Percentiles rank a stretch among this genome's conserved stretches.
Evolutionary conservation across 2,113 vertebrate species (phyloP).

Genomic region (Burhinus oedicnemus): DNA sequence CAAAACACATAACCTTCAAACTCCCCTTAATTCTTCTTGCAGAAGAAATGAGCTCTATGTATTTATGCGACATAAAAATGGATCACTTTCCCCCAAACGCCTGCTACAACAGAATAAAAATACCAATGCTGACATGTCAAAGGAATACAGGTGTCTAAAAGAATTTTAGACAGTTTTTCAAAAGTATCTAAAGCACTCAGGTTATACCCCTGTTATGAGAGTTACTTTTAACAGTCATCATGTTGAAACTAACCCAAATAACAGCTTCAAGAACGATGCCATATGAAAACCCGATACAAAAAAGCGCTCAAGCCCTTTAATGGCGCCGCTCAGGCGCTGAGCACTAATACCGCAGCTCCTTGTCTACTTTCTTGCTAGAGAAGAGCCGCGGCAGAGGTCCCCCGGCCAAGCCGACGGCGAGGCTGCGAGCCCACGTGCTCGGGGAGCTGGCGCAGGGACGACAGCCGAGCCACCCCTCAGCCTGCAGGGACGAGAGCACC

Average conservation of each 20-base stretch:
- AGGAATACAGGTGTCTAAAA: not conserved
- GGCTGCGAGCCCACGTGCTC: not conserved
- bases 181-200: not conserved
- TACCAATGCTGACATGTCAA: not conserved
- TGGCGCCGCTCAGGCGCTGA: accelerated
- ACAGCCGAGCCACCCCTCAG: not conserved
- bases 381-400: not conserved
- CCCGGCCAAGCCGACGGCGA: not conserved
- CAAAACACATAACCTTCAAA: not conserved
- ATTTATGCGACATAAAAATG: not conserved
- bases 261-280: not conserved
- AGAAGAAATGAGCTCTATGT: not conserved
- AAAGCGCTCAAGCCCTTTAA: not conserved
- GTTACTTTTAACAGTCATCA: not conserved
- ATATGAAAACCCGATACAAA: not conserved
- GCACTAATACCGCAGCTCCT: not conserved
- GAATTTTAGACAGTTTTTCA: not conserved
- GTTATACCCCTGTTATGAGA: not conserved
- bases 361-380: not conserved
- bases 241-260: not conserved
- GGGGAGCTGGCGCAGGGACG: accelerated
- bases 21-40: not conserved
- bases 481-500: not conserved
- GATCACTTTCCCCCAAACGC: not conserved
- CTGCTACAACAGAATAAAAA: not conserved